These are phyloP conservation scores for Coptodon bakossiorum DNA, from an alignment of 2,113 vertebrate genomes.

Conservation along the genomic window DNA sequence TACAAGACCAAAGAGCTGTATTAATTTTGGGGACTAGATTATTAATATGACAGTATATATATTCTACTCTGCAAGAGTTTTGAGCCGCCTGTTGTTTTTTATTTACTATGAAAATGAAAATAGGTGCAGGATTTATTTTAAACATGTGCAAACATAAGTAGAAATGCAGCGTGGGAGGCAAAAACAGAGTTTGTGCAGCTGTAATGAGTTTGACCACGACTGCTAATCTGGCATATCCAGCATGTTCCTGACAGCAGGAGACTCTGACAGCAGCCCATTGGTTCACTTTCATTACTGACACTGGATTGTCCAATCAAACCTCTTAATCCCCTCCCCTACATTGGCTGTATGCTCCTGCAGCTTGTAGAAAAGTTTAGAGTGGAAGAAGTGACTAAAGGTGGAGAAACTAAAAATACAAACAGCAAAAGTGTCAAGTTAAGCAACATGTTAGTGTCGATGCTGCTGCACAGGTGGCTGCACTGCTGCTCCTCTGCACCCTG, in stretches of 20 bases:
- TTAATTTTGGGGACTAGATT: fast-evolving
- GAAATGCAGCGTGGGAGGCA: background rate
- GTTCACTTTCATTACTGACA: background rate
- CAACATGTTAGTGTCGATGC: fast-evolving
- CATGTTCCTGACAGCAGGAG: background rate
- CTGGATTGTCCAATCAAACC: background rate
- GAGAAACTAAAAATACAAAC: background rate
- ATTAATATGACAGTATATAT: background rate
- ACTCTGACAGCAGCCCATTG: background rate
- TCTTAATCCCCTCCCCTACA: background rate
- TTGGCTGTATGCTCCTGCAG: background rate
- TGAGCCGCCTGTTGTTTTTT: background rate
- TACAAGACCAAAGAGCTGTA: background rate
- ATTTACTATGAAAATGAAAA: background rate
- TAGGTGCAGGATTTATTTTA: background rate
- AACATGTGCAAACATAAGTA: background rate
- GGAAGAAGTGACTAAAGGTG: background rate
- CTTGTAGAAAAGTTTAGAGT: background rate
- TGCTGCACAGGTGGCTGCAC: background rate
- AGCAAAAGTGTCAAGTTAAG: background rate
- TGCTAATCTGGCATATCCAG: background rate
- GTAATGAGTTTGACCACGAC: background rate
- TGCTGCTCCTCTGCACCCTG: background rate
- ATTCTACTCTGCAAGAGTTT: background rate
- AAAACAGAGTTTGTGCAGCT: background rate